Conservation (phyloP, 2,797 vertebrate species). For the Anabas testudineus region DNA sequence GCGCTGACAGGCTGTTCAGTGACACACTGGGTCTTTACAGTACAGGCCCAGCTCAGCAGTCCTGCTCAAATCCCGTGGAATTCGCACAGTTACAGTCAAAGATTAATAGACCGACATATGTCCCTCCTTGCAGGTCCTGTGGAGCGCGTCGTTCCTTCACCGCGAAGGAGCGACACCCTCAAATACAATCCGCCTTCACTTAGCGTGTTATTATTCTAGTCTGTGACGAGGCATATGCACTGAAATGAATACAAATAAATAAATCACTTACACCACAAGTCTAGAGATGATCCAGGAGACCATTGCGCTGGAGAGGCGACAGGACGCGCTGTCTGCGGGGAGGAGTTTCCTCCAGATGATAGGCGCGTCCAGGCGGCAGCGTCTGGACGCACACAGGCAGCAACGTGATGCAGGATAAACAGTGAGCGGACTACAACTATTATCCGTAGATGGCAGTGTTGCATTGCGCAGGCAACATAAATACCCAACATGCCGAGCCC, state of each 20-base stretch:
- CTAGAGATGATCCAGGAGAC: constrained; percentile 99
- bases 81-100: constrained; percentile 25
- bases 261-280: constrained; percentile 96
- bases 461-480: constrained; percentile 20
- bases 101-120: constrained; percentile 40
- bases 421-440: not conserved
- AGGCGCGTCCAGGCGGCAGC: constrained; percentile 83
- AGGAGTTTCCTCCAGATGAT: constrained; percentile 88
- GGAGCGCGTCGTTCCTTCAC: constrained; percentile 41
- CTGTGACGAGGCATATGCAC: not conserved
- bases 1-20: constrained; percentile 31
- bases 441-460: constrained; percentile 76
- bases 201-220: not conserved
- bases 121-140: constrained; percentile 36
- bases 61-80: constrained; percentile 19
- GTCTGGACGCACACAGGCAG: constrained; percentile 65
- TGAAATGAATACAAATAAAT: constrained; percentile 8
- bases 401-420: constrained; percentile 71
- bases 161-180: constrained; percentile 19
- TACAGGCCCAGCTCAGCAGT: constrained; percentile 51
- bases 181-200: not conserved
- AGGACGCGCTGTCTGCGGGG: constrained; percentile 81
- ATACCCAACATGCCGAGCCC: not conserved
- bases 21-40: constrained; percentile 15
- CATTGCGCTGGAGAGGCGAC: constrained; percentile 90